These are phyloP conservation scores for Tipula helvola DNA, from an alignment of 2,888 invertebrate species.

Conservation along the genomic window DNA sequence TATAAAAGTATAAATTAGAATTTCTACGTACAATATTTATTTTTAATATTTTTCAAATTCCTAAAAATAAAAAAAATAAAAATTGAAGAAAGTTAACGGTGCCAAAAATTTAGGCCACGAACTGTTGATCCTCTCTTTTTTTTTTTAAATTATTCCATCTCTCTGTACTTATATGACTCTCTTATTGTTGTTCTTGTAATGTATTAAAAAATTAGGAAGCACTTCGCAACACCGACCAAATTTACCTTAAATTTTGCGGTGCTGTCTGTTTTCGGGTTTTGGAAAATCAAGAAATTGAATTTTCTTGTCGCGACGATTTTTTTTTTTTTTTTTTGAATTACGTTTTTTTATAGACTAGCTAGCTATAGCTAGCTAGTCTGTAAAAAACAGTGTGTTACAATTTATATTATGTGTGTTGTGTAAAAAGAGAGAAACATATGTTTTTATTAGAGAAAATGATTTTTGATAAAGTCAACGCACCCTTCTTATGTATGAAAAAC, in stretches of 20 bases:
- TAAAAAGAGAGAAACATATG: not conserved
- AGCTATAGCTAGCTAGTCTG: too few relatives aligned
- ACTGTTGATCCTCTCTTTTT: slow-evolving; percentile 15
- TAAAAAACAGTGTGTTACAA: not conserved
- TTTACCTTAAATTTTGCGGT: not conserved
- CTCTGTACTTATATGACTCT: slow-evolving; percentile 4
- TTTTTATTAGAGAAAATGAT: not conserved
- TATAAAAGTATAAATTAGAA: not conserved
- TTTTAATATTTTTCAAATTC: not conserved
- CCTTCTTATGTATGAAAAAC: not conserved
- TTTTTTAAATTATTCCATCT: not conserved
- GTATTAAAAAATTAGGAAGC: not conserved
- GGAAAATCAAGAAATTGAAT: not conserved
- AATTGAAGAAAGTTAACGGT: slow-evolving; percentile 17
- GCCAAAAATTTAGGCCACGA: slow-evolving; percentile 19
- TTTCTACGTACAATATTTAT: not conserved
- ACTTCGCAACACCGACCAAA: not conserved
- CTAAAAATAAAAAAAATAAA: not conserved
- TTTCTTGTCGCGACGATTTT: not conserved
- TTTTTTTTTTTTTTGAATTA: not conserved
- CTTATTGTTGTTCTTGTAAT: not conserved
- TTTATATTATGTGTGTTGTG: not conserved
- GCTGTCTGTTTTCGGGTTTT: not conserved
- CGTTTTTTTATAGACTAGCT: not conserved
- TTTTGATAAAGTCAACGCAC: not conserved